Percentiles rank a stretch among this genome's conserved stretches.
phyloP scores from a whole-genome alignment of 2,797 vertebrate genomes.

The Leptatherina wallacei region DNA sequence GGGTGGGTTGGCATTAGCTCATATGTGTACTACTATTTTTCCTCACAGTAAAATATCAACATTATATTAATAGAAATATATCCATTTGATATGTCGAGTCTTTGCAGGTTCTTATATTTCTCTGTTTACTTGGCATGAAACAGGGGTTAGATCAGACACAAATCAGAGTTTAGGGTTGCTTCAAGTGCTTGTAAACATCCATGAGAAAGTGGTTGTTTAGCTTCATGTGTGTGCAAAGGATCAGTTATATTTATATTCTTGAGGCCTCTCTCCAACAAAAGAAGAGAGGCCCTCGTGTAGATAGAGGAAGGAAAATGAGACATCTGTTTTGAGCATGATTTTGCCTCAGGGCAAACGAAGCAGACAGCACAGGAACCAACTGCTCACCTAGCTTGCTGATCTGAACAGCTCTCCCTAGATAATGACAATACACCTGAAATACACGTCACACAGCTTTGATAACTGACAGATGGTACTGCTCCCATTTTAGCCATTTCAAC shows the following conservation, averaged over 20 bases:
- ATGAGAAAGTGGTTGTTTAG: conserved; percentile 19
- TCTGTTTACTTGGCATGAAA: conserved; percentile 1
- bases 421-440: conserved; percentile 62
- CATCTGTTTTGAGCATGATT: conserved; percentile 56
- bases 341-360: conserved; percentile 53
- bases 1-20: background rate
- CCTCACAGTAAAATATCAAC: too few species aligned
- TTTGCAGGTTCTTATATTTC: conserved; percentile 20
- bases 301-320: conserved; percentile 28
- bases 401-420: conserved; percentile 68
- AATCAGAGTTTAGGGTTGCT: background rate
- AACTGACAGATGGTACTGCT: conserved; percentile 49
- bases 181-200: background rate
- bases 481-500: conserved; percentile 35
- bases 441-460: conserved; percentile 42
- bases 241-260: conserved; percentile 18
- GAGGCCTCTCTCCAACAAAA: conserved; percentile 12
- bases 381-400: conserved; percentile 48
- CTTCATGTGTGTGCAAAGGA: conserved; percentile 4
- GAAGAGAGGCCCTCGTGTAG: conserved; percentile 9
- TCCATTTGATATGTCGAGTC: background rate
- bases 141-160: background rate
- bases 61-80: too few species aligned
- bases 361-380: conserved; percentile 25
- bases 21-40: too few species aligned